Evolutionary conservation across 2,797 vertebrate genomes (phyloP).

Genomic region (Arrhamphus sclerolepis): DNA sequence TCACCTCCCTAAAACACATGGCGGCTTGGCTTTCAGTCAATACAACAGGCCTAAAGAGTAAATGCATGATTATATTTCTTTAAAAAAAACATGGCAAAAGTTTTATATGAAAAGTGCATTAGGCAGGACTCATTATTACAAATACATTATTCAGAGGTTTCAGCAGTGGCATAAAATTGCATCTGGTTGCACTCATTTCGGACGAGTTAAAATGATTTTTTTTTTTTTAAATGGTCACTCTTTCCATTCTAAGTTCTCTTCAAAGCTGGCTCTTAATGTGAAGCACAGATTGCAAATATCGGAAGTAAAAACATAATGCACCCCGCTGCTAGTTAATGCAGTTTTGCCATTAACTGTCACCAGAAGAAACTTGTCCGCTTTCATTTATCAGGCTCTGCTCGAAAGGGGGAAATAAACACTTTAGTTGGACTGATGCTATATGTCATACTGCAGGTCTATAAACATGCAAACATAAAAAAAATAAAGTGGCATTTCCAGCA

Average conservation of each 20-base stretch:
- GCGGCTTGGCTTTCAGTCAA: constrained; percentile 17
- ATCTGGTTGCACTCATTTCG: background rate
- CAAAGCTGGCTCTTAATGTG: too few species aligned
- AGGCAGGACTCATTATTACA: too few species aligned
- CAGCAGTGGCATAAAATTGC: too few species aligned
- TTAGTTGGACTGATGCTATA: constrained; percentile 7
- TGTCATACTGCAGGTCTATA: background rate
- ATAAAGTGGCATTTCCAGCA: constrained; percentile 26
- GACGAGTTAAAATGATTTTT: background rate
- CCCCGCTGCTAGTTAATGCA: constrained; percentile 12
- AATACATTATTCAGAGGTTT: too few species aligned
- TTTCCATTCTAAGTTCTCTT: too few species aligned
- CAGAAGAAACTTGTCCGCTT: background rate
- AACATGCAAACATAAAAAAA: constrained; percentile 28
- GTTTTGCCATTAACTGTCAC: constrained; percentile 20
- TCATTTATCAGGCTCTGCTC: constrained; percentile 11
- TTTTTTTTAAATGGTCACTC: background rate
- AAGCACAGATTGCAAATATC: constrained; percentile 17
- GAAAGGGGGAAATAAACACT: constrained; percentile 26
- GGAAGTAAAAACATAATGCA: constrained; percentile 5
- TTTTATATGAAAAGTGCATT: too few species aligned
- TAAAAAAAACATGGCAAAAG: too few species aligned
- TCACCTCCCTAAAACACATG: constrained; percentile 20
- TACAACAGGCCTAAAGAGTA: constrained; percentile 3
- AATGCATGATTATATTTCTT: background rate